These are phyloP conservation scores for Phaethornis superciliosus DNA, from an alignment of 2,113 vertebrate genomes.

Conservation along the genomic window DNA sequence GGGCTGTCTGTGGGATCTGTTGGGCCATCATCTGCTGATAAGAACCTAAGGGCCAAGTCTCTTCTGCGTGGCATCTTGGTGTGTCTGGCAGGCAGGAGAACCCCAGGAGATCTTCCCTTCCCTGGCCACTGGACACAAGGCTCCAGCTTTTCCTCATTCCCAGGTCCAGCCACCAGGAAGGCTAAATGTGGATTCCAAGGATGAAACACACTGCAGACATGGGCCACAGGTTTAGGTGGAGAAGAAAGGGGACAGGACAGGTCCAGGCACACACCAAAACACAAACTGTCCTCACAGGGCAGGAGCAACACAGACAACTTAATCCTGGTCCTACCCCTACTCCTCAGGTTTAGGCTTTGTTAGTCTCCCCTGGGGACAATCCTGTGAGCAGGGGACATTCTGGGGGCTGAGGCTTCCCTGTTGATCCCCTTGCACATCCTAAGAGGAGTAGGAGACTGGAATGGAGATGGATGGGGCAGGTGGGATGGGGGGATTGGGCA, in stretches of 20 bases:
- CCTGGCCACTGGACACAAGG: neutral
- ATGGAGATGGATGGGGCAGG: neutral
- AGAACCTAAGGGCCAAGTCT: neutral
- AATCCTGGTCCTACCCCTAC: neutral
- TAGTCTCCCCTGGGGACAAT: neutral
- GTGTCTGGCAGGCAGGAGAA: neutral
- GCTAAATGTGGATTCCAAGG: neutral
- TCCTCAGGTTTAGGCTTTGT: neutral
- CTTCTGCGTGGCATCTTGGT: neutral
- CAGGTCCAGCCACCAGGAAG: neutral
- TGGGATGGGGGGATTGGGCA: neutral
- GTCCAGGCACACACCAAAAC: neutral
- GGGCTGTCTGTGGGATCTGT: accelerated
- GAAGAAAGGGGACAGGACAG: neutral
- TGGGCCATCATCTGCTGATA: neutral
- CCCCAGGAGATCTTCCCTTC: neutral
- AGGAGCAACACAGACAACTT: neutral
- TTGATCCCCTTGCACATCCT: no score
- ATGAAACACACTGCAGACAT: neutral
- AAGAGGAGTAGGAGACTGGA: neutral
- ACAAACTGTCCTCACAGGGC: neutral
- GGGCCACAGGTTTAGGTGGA: neutral
- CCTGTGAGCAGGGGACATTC: neutral
- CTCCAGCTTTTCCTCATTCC: neutral
- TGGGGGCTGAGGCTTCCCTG: neutral